Evolutionary conservation across 2,797 vertebrate genomes (phyloP).

Genomic region (Arremon aurantiirostris): DNA sequence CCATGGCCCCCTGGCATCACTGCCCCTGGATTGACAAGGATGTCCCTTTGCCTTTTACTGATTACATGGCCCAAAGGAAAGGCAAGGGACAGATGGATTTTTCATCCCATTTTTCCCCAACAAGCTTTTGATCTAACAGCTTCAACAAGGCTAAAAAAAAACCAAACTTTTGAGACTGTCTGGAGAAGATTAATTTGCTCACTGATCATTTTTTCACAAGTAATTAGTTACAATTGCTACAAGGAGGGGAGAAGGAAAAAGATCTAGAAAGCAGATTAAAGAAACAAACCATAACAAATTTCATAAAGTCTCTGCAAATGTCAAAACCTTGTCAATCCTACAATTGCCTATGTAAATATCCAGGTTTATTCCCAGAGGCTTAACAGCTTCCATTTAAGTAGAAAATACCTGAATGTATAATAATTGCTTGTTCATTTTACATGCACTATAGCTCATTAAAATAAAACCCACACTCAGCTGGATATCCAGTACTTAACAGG

Average conservation of each 20-base stretch:
- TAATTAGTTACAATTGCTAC: neutral
- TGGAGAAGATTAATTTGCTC: neutral
- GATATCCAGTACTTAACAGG: neutral
- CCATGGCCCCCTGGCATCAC: rapidly evolving
- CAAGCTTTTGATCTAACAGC: neutral
- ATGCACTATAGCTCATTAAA: conserved; percentile 9
- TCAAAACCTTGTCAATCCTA: conserved; percentile 20
- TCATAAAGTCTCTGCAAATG: neutral
- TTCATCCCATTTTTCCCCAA: neutral
- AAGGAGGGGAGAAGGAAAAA: neutral
- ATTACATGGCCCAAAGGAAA: neutral
- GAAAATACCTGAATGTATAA: conserved; percentile 33
- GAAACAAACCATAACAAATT: neutral
- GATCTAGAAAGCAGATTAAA: neutral
- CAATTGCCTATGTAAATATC: conserved; percentile 32
- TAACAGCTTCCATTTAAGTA: conserved; percentile 43
- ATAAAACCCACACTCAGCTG: conserved; percentile 14
- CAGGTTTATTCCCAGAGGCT: conserved; percentile 33
- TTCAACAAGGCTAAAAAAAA: neutral
- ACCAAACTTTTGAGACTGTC: neutral
- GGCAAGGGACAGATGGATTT: neutral
- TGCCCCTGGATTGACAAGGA: rapidly evolving
- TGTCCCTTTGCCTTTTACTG: rapidly evolving
- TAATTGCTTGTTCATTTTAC: conserved; percentile 23
- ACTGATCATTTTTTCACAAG: neutral